phyloP scores from a whole-genome alignment of 1,140 invertebrate species.

The Orius insidiosus region DNA sequence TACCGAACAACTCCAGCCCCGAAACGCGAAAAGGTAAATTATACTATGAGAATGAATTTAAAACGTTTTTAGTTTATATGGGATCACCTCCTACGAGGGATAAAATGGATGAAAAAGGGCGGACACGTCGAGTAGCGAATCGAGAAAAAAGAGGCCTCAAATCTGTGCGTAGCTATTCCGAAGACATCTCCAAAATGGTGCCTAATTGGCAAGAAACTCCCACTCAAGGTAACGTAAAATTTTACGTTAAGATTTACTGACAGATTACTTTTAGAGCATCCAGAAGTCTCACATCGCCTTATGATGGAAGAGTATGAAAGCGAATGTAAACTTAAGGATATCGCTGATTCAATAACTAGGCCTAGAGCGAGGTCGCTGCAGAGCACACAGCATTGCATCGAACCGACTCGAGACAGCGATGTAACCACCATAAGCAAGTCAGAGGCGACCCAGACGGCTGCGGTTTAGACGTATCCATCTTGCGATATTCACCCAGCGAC shows the following conservation, averaged over 20 bases:
- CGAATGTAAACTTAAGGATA: conserved; percentile 46
- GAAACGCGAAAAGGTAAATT: conserved; percentile 20
- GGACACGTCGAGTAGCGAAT: conserved; percentile 22
- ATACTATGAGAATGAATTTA: too few species aligned
- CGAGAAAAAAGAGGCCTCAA: conserved; percentile 21
- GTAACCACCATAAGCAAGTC: conserved; percentile 33
- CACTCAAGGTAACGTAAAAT: not conserved
- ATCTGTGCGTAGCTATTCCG: conserved; percentile 21
- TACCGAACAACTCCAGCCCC: conserved; percentile 6
- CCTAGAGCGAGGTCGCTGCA: conserved; percentile 22
- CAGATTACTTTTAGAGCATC: conserved; percentile 9
- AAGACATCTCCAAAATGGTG: conserved; percentile 22
- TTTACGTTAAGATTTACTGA: not conserved
- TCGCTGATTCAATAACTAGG: conserved; percentile 51
- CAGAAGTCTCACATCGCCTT: conserved; percentile 25
- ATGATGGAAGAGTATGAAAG: conserved; percentile 30
- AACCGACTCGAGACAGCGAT: conserved; percentile 31
- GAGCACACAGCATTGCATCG: conserved; percentile 17
- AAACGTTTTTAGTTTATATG: too few species aligned
- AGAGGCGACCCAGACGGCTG: conserved; percentile 70
- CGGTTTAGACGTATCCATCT: conserved; percentile 44
- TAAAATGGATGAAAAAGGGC: conserved; percentile 53
- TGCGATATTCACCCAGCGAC: conserved; percentile 39
- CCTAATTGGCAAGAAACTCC: conserved; percentile 16
- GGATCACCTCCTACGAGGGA: conserved; percentile 56